A percentile compares a stretch with the other conserved stretches of the same genome.
Evolutionary conservation across 2,113 vertebrate species (phyloP).

Genomic region (Empidonax traillii): DNA sequence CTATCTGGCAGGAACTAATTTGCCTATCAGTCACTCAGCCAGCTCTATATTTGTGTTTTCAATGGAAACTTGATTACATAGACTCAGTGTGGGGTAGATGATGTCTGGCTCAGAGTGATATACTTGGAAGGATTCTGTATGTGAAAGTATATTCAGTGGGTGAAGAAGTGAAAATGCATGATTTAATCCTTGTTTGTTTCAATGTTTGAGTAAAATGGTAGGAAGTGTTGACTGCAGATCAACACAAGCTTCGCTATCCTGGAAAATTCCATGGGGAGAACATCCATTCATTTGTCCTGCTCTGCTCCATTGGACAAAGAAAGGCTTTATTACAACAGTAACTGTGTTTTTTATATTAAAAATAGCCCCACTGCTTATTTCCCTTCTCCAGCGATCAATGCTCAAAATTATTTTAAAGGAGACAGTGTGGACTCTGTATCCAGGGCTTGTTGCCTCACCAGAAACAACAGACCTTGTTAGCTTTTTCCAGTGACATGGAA

Average conservation of each 20-base stretch:
- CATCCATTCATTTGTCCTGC: background rate
- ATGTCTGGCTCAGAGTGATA: constrained; percentile 47
- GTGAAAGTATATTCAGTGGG: constrained; percentile 10
- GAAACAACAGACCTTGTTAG: background rate
- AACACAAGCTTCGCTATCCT: background rate
- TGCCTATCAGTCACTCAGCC: constrained; percentile 43
- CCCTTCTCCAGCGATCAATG: background rate
- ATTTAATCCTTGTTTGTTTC: constrained; percentile 29
- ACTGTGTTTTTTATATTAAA: background rate
- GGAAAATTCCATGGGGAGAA: background rate
- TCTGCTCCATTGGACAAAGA: background rate
- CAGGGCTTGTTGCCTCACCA: background rate
- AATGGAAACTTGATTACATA: constrained; percentile 34
- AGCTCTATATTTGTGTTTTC: constrained; percentile 51
- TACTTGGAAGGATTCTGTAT: constrained; percentile 48
- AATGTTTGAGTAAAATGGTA: constrained; percentile 37
- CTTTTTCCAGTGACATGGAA: background rate
- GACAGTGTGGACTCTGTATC: background rate
- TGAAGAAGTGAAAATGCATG: constrained; percentile 42
- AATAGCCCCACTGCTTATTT: background rate
- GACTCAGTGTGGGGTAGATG: constrained; percentile 48
- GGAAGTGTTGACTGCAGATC: constrained; percentile 40
- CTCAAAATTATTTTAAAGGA: background rate
- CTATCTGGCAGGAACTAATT: constrained; percentile 10
- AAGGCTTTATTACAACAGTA: background rate